Percentiles rank a stretch among this genome's conserved stretches.
Evolutionary conservation across 2,797 vertebrate species (phyloP).

Genomic region (Erpetoichthys calabaricus): DNA sequence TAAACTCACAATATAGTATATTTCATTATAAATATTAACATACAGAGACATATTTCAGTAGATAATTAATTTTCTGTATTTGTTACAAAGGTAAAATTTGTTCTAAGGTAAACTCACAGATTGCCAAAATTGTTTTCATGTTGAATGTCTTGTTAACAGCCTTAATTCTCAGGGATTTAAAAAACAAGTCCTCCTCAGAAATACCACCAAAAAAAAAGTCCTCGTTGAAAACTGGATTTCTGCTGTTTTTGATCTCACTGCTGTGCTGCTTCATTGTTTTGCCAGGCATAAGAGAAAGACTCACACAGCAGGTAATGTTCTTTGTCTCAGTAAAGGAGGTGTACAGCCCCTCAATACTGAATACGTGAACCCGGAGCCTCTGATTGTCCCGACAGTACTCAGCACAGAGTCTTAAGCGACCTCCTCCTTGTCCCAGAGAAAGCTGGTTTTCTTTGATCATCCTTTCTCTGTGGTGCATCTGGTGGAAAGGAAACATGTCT

Average conservation of each 20-base stretch:
- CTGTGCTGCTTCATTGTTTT: conserved; percentile 69
- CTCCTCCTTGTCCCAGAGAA: conserved; percentile 43
- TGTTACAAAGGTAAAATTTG: too few species aligned
- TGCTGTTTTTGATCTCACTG: conserved; percentile 68
- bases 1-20: too few species aligned
- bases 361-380: conserved; percentile 67
- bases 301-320: conserved; percentile 66
- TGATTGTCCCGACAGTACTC: conserved; percentile 62
- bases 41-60: too few species aligned
- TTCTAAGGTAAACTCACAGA: too few species aligned
- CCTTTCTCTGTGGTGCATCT: conserved; percentile 44
- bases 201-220: conserved; percentile 79
- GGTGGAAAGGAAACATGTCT: conserved; percentile 50
- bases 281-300: conserved; percentile 59
- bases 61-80: too few species aligned
- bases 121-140: conserved; percentile 42
- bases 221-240: conserved; percentile 74
- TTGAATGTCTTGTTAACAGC: conserved; percentile 66
- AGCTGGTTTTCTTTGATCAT: conserved; percentile 50
- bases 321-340: conserved; percentile 49
- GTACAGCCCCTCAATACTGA: conserved; percentile 65
- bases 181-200: conserved; percentile 51
- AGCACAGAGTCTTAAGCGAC: conserved; percentile 56
- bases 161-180: conserved; percentile 61
- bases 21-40: too few species aligned